A percentile compares a stretch with the other conserved stretches of the same genome.
Conservation (phyloP, 2,113 vertebrate species). For the Melanerpes formicivorus region DNA sequence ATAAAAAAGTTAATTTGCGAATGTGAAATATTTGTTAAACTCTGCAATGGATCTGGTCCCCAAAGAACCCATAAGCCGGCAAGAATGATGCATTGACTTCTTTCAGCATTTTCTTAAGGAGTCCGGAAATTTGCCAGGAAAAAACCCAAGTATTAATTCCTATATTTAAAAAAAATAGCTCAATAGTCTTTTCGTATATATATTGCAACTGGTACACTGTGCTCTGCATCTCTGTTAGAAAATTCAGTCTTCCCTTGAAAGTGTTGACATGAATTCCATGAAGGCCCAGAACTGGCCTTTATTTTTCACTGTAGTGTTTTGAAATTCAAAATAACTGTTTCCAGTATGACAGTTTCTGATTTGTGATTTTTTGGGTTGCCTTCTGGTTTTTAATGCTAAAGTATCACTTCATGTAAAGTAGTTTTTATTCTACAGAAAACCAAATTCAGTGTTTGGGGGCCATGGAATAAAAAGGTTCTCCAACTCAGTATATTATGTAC, state of each 20-base stretch:
- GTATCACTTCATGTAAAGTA: background rate
- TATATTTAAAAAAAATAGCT: background rate
- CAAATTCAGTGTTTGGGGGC: background rate
- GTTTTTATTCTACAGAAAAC: background rate
- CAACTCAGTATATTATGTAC: background rate
- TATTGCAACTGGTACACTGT: background rate
- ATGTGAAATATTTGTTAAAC: slow-evolving; percentile 4
- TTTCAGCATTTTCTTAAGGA: background rate
- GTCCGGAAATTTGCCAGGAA: background rate
- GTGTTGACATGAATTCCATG: background rate
- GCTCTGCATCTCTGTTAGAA: background rate
- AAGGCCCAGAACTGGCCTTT: background rate
- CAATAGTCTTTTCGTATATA: background rate
- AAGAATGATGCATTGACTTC: background rate
- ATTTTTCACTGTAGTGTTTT: background rate
- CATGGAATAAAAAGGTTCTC: background rate
- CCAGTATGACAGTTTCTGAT: background rate
- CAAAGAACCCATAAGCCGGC: background rate
- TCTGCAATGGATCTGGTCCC: background rate
- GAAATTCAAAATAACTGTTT: background rate
- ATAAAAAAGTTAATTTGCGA: background rate
- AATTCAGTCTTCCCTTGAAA: background rate
- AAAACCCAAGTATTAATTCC: background rate
- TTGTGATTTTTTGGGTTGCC: background rate
- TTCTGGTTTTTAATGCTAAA: no score